Base-by-base conservation (phyloP, 2,797 vertebrate genomes). In the Spatula versicolor region DNA sequence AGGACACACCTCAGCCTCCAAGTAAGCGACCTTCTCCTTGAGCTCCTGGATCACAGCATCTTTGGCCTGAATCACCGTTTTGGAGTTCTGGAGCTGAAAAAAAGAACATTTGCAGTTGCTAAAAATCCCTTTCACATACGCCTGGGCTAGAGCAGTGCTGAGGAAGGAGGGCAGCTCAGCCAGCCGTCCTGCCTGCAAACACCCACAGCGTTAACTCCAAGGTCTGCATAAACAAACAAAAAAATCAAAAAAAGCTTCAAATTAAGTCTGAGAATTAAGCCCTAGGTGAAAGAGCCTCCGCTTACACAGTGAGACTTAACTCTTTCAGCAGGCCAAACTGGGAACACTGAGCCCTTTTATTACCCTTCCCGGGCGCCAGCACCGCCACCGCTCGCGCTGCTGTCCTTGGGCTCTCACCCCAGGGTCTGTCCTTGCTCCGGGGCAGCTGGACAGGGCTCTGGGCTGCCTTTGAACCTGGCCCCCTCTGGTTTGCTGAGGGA, bases 51-150 rank as follows among this genome's bases (percentile, higher is more conserved):
- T 99, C 63, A 97, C 89, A 0, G 97, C 91, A 8, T 99, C 99
- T 66, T 99, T 98, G 88, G 98, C 98, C 94, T 99, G 99, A 93
- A 99, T 98, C 97, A 99, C 98, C 13, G 98, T 98, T 92, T 99
- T 98, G 18, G 99, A 99, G 97, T 99, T 99, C 98, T 99, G 99
- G 87, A 99, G 98, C 99, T 99, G 93, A 11, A 43, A 41, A 45
- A 73, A 43, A 73, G 55, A 8, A 58, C 71, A 43, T 69, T 23
- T 5, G 5, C 4, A 5, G 39, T 0, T 0, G 52, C 26, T 81
- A 39, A 75, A 31, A 46, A 48, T 1, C 60, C 72, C 28, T 22
- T 45, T 12, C 0, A 2, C 6, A 68, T 17, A 5, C 0, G 1
- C 35, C 54, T 6, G 54, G 54, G 59, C 28, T 28, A 54, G 33